Conservation (phyloP, 2,113 vertebrate genomes). For the Lycocorax pyrrhopterus region DNA sequence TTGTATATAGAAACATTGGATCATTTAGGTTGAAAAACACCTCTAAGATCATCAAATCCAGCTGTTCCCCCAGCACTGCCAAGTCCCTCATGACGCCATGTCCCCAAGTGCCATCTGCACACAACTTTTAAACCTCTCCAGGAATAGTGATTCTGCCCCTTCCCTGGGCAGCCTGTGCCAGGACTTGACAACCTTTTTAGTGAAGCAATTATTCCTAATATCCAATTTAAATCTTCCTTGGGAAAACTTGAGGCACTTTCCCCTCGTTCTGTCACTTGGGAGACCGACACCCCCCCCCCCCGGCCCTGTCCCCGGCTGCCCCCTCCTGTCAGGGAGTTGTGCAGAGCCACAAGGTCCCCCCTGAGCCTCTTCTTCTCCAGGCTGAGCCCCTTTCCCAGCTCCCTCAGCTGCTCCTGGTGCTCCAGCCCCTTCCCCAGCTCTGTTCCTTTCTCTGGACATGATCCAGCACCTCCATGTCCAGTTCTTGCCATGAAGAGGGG, state of each 20-base stretch:
- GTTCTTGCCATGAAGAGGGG: background rate
- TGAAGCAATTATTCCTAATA: background rate
- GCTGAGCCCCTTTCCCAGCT: background rate
- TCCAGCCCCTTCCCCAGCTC: background rate
- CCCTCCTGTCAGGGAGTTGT: background rate
- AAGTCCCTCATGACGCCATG: background rate
- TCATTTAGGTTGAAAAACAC: background rate
- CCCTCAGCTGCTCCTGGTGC: background rate
- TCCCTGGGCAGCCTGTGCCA: background rate
- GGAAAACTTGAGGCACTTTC: background rate
- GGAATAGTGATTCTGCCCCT: background rate
- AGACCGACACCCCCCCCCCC: fast-evolving
- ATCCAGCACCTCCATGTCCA: background rate
- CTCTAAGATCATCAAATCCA: background rate
- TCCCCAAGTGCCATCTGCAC: background rate
- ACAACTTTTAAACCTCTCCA: background rate
- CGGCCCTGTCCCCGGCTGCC: background rate
- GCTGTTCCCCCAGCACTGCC: background rate
- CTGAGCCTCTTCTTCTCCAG: background rate
- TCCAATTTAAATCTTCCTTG: background rate
- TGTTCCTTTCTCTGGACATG: background rate
- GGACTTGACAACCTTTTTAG: background rate
- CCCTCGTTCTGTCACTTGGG: background rate
- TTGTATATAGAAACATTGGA: background rate
- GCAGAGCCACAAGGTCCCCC: background rate